Conservation (phyloP, 2,888 invertebrate species). For the Hypsopygia costalis region DNA sequence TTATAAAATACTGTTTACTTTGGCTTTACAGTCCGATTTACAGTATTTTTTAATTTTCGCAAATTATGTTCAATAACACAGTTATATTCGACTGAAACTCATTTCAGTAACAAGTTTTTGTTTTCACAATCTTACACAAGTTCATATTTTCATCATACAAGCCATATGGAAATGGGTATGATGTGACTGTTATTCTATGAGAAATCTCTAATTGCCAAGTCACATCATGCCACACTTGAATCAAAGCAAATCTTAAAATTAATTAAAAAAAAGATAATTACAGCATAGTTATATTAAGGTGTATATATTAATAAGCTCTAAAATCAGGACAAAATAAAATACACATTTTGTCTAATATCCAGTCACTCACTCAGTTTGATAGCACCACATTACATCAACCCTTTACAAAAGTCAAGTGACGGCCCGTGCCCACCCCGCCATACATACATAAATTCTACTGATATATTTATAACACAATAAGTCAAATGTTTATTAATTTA, state of each 20-base stretch:
- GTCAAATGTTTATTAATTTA: conserved; percentile 17
- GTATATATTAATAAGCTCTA: conserved; percentile 79
- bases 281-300: conserved; percentile 65
- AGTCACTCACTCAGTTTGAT: conserved; percentile 66
- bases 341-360: conserved; percentile 61
- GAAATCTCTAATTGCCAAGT: conserved; percentile 28
- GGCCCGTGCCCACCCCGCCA: conserved; percentile 28
- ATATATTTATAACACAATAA: conserved; percentile 23
- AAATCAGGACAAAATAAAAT: conserved; percentile 74
- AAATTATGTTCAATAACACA: conserved; percentile 72
- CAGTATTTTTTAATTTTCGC: conserved; percentile 72
- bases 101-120: conserved; percentile 50
- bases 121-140: conserved; percentile 62
- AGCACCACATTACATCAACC: conserved; percentile 68
- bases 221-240: conserved; percentile 37
- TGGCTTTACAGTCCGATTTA: conserved; percentile 78
- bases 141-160: conserved; percentile 43
- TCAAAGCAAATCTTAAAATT: conserved; percentile 64
- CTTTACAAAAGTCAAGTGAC: conserved; percentile 53
- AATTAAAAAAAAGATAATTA: conserved; percentile 66
- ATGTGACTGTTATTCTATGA: conserved; percentile 29
- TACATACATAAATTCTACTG: conserved; percentile 21
- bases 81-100: conserved; percentile 64
- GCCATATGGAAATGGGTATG: conserved; percentile 40
- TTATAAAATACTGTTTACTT: conserved; percentile 80